Conservation (phyloP, 2,113 vertebrate species). For the Paramisgurnus dabryanus region DNA sequence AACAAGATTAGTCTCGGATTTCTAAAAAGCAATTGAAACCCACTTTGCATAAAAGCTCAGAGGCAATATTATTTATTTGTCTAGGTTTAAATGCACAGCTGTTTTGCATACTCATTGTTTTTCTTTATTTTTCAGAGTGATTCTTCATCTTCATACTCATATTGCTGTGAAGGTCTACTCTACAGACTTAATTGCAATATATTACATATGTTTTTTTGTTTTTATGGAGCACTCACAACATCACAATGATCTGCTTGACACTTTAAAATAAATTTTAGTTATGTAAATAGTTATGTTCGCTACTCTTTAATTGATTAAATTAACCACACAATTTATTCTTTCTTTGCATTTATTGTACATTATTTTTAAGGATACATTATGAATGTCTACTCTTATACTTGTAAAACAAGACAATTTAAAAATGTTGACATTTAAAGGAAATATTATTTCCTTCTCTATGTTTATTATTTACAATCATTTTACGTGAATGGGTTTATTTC, state of each 20-base stretch:
- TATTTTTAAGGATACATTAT: neutral
- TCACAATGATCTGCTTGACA: neutral
- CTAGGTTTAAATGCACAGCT: neutral
- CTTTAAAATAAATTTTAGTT: neutral
- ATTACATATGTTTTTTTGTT: neutral
- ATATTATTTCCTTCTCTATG: conserved; percentile 17
- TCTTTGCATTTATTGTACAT: conserved; percentile 44
- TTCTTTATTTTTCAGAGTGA: conserved; percentile 5
- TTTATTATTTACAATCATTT: conserved; percentile 51
- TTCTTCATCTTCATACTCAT: neutral
- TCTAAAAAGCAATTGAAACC: neutral
- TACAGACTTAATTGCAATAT: neutral
- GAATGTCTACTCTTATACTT: conserved; percentile 40
- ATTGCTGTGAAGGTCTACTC: neutral
- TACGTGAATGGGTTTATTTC: conserved; percentile 38
- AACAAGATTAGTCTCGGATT: neutral
- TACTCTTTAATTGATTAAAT: neutral
- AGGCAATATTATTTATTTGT: neutral
- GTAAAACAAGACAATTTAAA: conserved; percentile 7
- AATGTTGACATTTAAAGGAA: conserved; percentile 16
- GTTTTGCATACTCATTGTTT: neutral
- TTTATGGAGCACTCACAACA: neutral
- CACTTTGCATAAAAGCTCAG: neutral
- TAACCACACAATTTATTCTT: conserved; percentile 6
- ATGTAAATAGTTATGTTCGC: neutral